A percentile compares a stretch with the other conserved stretches of the same genome.
phyloP scores from a whole-genome alignment of 1,140 invertebrate genomes.

The Holcopasites calliopsidis region DNA sequence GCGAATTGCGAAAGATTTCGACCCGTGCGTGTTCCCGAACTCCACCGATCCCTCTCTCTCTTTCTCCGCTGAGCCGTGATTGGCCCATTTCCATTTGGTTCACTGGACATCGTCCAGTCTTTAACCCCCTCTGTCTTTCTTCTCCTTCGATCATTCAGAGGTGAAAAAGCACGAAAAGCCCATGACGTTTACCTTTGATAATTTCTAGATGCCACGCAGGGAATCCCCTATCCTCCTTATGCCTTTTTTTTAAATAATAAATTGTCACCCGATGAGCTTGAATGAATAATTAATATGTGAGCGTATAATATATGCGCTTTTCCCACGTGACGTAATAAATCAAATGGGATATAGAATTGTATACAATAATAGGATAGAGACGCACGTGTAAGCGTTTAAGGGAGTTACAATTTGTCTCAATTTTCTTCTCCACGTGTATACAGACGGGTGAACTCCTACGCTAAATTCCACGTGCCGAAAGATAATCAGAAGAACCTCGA shows the following conservation, averaged over 20 bases:
- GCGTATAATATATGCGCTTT: no score
- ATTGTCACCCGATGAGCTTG: no score
- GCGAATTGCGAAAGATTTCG: slow-evolving; percentile 28
- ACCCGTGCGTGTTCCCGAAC: slow-evolving; percentile 19
- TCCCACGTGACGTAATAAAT: background rate
- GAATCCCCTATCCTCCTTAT: background rate
- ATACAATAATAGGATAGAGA: no score
- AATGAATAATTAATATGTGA: no score
- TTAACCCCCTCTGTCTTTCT: background rate
- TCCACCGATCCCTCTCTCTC: slow-evolving; percentile 14
- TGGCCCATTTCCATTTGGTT: slow-evolving; percentile 19
- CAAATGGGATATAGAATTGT: background rate
- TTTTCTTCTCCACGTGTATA: slow-evolving; percentile 4
- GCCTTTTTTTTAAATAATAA: no score
- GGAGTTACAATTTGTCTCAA: slow-evolving; percentile 1
- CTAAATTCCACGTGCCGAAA: background rate
- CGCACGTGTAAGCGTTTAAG: background rate
- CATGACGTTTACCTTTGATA: background rate
- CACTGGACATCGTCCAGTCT: slow-evolving; percentile 14
- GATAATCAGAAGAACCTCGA: background rate
- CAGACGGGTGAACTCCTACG: background rate
- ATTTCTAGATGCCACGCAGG: background rate
- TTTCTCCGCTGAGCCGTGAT: background rate
- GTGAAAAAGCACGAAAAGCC: background rate
- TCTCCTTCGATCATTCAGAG: background rate